Base-by-base conservation (phyloP, 2,888 invertebrate genomes). In the Pseudococcus jackbeardsleyi region DNA sequence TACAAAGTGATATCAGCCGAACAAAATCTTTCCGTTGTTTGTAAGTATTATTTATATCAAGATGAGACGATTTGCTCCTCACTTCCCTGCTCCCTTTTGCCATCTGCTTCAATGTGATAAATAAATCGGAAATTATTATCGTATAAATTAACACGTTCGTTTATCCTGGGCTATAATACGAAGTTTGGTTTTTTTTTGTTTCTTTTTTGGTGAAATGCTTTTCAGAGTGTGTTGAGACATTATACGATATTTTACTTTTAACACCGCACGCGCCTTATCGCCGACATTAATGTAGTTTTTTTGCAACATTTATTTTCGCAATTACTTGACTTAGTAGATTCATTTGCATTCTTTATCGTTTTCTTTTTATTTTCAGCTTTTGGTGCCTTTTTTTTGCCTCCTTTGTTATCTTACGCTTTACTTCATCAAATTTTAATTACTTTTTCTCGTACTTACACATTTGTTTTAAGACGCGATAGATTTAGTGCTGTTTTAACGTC, bases 401-500 rank as follows among this genome's bases (percentile, higher is more conserved):
- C 19, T 59, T 59, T 33, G 68, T 72, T 72, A 72, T 72, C 68
- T 72, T 72, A 26, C 33, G 68, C 33, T 72, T 72, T 72, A 15
- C 12, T 72, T 72, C 68, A 72, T 72, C 68, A 72, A 72, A 72
- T 72, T 72, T 72, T 72, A 72, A 72, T 72, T 72, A 72, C 68
- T 72, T 72, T 72, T 72, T 72, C 12, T 33, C 26, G 26, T 33
- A 3, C 17, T 59, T 33, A 72, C 68, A 33, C 68, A 33, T 72
- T 72, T 72, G 68, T 33, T 33, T 72, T 72, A 72, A 72, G 68
- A 72, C 15, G n/a, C 68, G 68, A 72, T 33, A 72, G 68, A 72
- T 72, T 72, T 72, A 72, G 68, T 72, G n/a, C 68, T 72, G 15
- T 72, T 72, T 72, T 72, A 33, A 33, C 15, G 64, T 64, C 64